Base-by-base conservation (phyloP, 2,888 invertebrate species). In the Pyrrhia umbra region DNA sequence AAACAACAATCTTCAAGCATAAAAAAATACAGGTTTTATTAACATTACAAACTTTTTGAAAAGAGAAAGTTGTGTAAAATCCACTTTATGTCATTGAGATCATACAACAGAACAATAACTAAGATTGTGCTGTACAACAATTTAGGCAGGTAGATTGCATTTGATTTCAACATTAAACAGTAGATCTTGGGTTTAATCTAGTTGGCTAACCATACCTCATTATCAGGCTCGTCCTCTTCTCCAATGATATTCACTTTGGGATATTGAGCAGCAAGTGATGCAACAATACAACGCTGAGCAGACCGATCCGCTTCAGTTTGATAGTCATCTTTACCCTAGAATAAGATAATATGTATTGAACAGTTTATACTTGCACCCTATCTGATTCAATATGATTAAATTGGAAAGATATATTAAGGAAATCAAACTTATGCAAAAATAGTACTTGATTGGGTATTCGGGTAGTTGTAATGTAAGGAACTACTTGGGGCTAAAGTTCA, bases 221-320 rank as follows among this genome's bases (percentile, higher is more conserved):
- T 91, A 82, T 96, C 95, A 69, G 95, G 95, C 68, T 89, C 92
- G 15, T 96, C 99, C 91, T 99, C 99, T 92, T 99, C 99, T 0
- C 99, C 98, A 82, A 98, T 98, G 63, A 99, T 97, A 42, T 96
- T 96, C 0, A 98, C 88, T 79, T 96, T 96, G 0, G 99, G 98
- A 91, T 98, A 99, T 82, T 97, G 97, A 66, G 96, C 96, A 34
- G 96, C 95, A 4, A 99, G 95, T 1, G 99, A 98, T 21, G 97
- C 97, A 66, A 99, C 96, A 66, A 99, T 99, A 88, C 98, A 99
- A 74, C 96, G 96, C 91, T 99, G 99, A 0, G 99, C 99, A 25
- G 98, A 97, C 75, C 99, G 96, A 89, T 99, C 99, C 6, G 99
- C 99, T 95, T 99, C 99, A 4, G 99, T 99, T 95, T 99, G 99